Evolutionary conservation across 2,797 vertebrate species (phyloP).

Genomic region (Galago senegalensis): DNA sequence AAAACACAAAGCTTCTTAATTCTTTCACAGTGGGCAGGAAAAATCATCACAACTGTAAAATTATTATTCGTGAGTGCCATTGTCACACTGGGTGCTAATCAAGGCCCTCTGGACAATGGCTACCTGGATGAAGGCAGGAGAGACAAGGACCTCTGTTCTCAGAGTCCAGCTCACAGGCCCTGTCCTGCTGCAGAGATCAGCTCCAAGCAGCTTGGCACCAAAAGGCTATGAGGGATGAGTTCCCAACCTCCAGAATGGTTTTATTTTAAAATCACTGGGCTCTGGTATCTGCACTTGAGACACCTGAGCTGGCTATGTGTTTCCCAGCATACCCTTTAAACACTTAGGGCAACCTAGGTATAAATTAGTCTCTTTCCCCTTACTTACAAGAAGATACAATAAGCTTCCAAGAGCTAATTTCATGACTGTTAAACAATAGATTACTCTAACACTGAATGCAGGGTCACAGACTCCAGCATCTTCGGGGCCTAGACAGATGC

Average conservation of each 20-base stretch:
- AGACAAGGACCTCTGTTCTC: not conserved
- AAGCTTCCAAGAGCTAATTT: slow-evolving; percentile 58
- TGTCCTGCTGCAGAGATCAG: not conserved
- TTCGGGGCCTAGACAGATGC: not conserved
- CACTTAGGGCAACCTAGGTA: not conserved
- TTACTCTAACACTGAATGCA: not conserved
- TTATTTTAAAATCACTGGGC: slow-evolving; percentile 31
- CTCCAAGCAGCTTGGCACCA: not conserved
- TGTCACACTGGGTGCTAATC: not conserved
- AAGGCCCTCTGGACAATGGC: not conserved
- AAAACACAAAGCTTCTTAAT: not conserved
- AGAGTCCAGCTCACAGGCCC: not conserved
- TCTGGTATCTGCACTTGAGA: not conserved
- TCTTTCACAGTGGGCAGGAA: not conserved
- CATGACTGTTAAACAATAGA: slow-evolving; percentile 43
- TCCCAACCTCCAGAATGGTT: not conserved
- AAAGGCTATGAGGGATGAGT: not conserved
- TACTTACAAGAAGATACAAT: slow-evolving; percentile 43
- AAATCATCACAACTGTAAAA: not conserved
- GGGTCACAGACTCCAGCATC: not conserved
- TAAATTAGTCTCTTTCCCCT: slow-evolving; percentile 37
- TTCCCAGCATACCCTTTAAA: slow-evolving; percentile 13
- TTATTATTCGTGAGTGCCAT: not conserved
- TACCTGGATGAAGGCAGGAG: not conserved
- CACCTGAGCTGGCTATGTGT: not conserved